Evolutionary conservation across 2,113 vertebrate species (phyloP), one percentile per base, ranked within the genome.

Genomic region (Leptodactylus fuscus): DNA sequence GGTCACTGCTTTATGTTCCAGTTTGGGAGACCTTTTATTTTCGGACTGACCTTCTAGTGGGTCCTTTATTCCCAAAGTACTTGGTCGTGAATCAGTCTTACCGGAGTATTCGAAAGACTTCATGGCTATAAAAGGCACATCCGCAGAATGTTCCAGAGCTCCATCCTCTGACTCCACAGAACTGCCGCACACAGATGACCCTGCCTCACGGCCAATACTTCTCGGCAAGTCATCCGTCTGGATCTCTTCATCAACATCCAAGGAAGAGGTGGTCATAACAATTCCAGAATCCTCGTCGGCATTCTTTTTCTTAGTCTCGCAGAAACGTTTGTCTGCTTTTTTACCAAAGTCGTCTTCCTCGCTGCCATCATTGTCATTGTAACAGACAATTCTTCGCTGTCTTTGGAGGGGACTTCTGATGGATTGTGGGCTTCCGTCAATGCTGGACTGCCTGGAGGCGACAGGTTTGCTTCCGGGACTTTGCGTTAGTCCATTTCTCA

Each of bases 321-420:
- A 81, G 16, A 92, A 92, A 10, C 88, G 62, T 4, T 85, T 87
- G 75, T 89, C 90, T 22, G 91, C 87, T 4, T 88, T 70, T 0
- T 86, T 76, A 6, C 79, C 13, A 22, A 89, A 86, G 12, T 94
- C 95, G 0, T 92, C 93, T 0, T 94, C 94, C 0, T 97, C 94
- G 0, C 97, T 96, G 58, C 90, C 93, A 0, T 93, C 91, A 0
- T 94, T 77, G 1, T 95, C 92, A 0, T 97, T 95, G 0, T 93
- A 95, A 91, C 96, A 95, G 78, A 94, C 90, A 29, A 98, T 91
- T 22, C 89, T 93, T 0, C 92, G 91, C 90, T 99, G 97, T 0
- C 95, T 94, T 46, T 96, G 93, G 15, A 98, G 96, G 0, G 97
- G 96, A 88, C 95, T 97, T 73, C 94, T 94, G 13, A 91, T 76